Percentiles rank a stretch among this genome's conserved stretches.
Evolutionary conservation across 1,140 invertebrate genomes (phyloP).

Genomic region (Helicoverpa zea): DNA sequence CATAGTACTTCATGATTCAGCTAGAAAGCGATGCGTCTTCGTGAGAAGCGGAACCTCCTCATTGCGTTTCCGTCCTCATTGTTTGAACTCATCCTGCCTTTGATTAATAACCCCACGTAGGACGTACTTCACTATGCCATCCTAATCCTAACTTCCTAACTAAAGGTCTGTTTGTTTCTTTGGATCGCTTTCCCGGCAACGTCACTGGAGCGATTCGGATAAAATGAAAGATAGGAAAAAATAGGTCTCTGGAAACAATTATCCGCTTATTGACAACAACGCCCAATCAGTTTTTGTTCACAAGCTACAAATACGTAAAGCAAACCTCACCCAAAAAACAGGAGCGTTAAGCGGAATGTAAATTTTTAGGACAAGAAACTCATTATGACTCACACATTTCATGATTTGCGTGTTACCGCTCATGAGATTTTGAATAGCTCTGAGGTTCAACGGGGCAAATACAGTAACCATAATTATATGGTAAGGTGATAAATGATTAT

Average conservation of each 20-base stretch:
- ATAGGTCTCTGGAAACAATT: too few species aligned
- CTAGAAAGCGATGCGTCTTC: conserved; percentile 61
- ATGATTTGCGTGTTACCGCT: conserved; percentile 31
- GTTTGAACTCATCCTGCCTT: conserved; percentile 69
- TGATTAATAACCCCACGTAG: conserved; percentile 53
- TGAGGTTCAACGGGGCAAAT: conserved; percentile 23
- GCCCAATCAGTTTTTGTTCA: neutral
- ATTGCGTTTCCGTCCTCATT: conserved; percentile 69
- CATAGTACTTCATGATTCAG: conserved; percentile 48
- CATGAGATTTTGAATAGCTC: conserved; percentile 19
- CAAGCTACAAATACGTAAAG: neutral
- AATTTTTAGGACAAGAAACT: conserved; percentile 39
- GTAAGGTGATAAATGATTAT: conserved; percentile 5
- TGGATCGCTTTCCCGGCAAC: too few species aligned
- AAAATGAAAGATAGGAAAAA: too few species aligned
- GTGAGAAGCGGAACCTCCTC: conserved; percentile 69
- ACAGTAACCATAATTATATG: conserved; percentile 34
- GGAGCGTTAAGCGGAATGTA: conserved; percentile 4
- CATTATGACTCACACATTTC: conserved; percentile 17
- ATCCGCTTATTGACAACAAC: neutral
- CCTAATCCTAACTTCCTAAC: too few species aligned
- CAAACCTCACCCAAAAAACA: conserved; percentile 36
- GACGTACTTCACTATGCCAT: conserved; percentile 46
- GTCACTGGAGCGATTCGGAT: too few species aligned
- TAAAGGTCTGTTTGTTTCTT: too few species aligned